Base-by-base conservation (phyloP, 92 coral and sea anemone genomes). In the Ricordea florida region DNA sequence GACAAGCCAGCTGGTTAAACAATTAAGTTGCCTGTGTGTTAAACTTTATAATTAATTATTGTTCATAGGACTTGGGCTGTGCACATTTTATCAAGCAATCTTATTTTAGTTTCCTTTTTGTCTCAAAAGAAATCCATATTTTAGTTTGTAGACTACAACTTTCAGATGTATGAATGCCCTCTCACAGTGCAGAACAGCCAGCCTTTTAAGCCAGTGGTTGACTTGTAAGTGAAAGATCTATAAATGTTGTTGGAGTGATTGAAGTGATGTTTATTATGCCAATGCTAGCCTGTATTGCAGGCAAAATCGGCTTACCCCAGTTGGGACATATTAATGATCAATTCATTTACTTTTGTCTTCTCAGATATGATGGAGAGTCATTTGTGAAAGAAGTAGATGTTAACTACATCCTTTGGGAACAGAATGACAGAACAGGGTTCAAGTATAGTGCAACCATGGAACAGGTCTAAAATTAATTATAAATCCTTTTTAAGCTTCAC, bases 171-270 rank as follows among this genome's bases (percentile, higher is more conserved):
- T 46, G 96, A 96, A 32, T 93, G 98, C 47, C 98, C 98, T 7
- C 55, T 89, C 32, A 42, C 82, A 49, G 84, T 60, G 17, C 64
- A 58, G 65, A 76, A 47, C 35, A 85, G 62, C 37, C 66, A 88
- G 26, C 68, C 57, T 4, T 93, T 89, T 34, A 86, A 87, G 68
- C 98, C 98, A 30, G 40, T 43, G n/a, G 73, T 93, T 23, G 71
- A 68, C 72, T 35, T 89, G 98, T 93, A 74, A 86, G 98, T 83
- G 76, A n/a, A 13, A n/a, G n/a, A n/a, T n/a, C n/a, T n/a, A n/a
- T n/a, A n/a, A n/a, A n/a, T n/a, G n/a, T n/a, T n/a, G n/a, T n/a
- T n/a, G n/a, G n/a, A n/a, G n/a, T n/a, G n/a, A n/a, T n/a, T n/a
- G n/a, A n/a, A n/a, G n/a, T n/a, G n/a, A n/a, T n/a, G n/a, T n/a